phyloP scores from a whole-genome alignment of 2,888 invertebrate species.

The Julus scandinavius region DNA sequence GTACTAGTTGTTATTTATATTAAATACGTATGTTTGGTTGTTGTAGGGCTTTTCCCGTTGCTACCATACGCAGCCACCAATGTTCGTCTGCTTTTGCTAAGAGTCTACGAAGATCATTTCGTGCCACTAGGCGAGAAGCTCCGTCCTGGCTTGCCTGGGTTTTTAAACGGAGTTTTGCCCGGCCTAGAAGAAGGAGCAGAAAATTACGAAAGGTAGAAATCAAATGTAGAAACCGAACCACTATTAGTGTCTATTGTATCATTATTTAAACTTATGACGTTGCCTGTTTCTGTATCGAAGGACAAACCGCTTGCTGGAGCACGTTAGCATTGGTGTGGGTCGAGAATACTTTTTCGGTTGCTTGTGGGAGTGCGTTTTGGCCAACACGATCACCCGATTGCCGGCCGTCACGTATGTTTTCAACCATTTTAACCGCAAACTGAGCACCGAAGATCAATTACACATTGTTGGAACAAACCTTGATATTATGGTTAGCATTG shows the following conservation, averaged over 20 bases:
- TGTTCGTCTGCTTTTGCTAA: slow-evolving; percentile 82
- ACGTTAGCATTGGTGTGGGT: slow-evolving; percentile 81
- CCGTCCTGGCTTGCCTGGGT: slow-evolving; percentile 84
- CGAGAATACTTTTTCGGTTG: slow-evolving; percentile 84
- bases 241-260: not conserved
- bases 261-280: not conserved
- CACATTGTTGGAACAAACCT: slow-evolving; percentile 85
- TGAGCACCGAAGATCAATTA: slow-evolving; percentile 82
- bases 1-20: no score
- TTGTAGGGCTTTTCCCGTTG: slow-evolving; percentile 84
- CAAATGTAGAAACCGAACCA: not conserved
- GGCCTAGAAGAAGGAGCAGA: slow-evolving; percentile 88
- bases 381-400: slow-evolving; percentile 81
- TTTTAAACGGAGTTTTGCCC: slow-evolving; percentile 87
- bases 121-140: slow-evolving; percentile 81
- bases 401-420: slow-evolving; percentile 84
- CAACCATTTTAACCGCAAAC: slow-evolving; percentile 81
- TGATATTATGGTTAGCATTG: slow-evolving; percentile 75
- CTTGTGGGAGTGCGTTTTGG: slow-evolving; percentile 86
- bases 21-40: not conserved
- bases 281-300: slow-evolving; percentile 64
- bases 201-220: slow-evolving; percentile 76
- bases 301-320: slow-evolving; percentile 74
- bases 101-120: slow-evolving; percentile 88
- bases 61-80: slow-evolving; percentile 89